A percentile compares a stretch with the other conserved stretches of the same genome.
Conservation (phyloP, 2,113 vertebrate genomes). For the Dendrocopos noguchii region DNA sequence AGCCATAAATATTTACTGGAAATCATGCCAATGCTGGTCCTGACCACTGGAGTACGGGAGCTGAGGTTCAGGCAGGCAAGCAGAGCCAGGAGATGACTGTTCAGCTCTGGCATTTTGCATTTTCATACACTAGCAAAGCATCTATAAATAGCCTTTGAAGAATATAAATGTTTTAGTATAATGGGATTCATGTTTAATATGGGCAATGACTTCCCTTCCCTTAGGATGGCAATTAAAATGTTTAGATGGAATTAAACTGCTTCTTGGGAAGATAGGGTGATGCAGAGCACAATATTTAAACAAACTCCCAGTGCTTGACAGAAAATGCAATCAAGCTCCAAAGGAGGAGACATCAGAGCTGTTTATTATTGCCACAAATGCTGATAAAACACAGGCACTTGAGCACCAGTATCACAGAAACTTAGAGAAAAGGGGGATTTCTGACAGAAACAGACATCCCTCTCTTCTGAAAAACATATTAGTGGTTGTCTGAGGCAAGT, state of each 20-base stretch:
- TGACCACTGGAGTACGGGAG: not conserved
- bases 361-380: slow-evolving; percentile 11
- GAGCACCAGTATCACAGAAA: not conserved
- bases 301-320: not conserved
- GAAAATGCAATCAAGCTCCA: slow-evolving; percentile 45
- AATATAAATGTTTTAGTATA: slow-evolving; percentile 62
- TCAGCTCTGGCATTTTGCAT: slow-evolving; percentile 5
- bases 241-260: slow-evolving; percentile 62
- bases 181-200: slow-evolving; percentile 62
- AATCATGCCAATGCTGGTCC: not conserved
- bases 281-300: slow-evolving; percentile 50
- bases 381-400: not conserved
- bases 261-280: slow-evolving; percentile 53
- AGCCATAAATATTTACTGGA: not conserved
- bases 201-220: slow-evolving; percentile 60
- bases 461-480: slow-evolving; percentile 1
- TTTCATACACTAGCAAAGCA: slow-evolving; percentile 45
- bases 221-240: slow-evolving; percentile 65
- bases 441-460: not conserved
- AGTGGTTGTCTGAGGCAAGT: slow-evolving; percentile 10
- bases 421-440: not conserved
- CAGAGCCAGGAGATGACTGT: slow-evolving; percentile 8
- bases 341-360: not conserved
- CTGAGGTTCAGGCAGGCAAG: not conserved
- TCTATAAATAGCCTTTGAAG: slow-evolving; percentile 67